Conservation (phyloP, 2,113 vertebrate genomes). For the Cacatua alba region DNA sequence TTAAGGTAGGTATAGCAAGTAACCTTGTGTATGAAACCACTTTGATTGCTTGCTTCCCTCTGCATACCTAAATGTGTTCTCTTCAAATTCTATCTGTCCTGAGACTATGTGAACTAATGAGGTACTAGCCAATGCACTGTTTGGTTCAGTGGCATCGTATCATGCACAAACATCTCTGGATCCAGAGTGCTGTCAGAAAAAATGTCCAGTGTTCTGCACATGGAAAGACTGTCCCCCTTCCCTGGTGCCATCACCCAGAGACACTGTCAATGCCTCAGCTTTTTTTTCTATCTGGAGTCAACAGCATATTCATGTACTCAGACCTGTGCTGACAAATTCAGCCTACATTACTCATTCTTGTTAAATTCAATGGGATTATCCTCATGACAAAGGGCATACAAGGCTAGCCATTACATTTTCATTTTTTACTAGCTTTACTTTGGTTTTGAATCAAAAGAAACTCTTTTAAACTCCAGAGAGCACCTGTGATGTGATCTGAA, state of each 20-base stretch:
- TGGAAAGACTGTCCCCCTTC: background rate
- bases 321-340: background rate
- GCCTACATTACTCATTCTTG: background rate
- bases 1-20: slow-evolving; percentile 67
- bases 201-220: background rate
- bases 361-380: background rate
- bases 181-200: background rate
- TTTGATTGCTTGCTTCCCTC: background rate
- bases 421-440: background rate
- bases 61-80: background rate
- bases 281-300: background rate
- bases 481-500: background rate
- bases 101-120: background rate
- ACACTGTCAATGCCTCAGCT: background rate
- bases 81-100: background rate
- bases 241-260: slow-evolving; percentile 25
- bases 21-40: slow-evolving; percentile 15
- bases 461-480: background rate
- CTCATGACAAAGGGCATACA: background rate
- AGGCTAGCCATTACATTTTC: background rate
- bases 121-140: background rate
- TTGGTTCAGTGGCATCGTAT: background rate
- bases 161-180: background rate
- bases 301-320: background rate
- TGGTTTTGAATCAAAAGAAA: background rate